These are phyloP conservation scores for Acrobasis consociella DNA, from an alignment of 2,888 invertebrate species.

Conservation along the genomic window DNA sequence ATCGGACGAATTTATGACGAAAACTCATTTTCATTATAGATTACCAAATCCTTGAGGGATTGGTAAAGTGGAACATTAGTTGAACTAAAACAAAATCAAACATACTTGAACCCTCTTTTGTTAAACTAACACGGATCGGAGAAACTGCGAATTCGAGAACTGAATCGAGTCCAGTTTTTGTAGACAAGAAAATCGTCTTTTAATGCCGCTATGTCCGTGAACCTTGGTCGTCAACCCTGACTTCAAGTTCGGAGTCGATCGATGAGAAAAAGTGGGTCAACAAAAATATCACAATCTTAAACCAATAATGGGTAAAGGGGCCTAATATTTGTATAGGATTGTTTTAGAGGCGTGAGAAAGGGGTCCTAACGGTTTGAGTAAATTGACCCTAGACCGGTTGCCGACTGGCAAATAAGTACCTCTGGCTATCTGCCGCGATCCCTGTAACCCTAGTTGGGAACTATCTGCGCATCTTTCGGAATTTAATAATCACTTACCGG, in stretches of 20 bases:
- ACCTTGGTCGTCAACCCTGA: conserved; percentile 14
- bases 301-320: conserved; percentile 18
- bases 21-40: not conserved
- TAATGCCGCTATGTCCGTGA: conserved; percentile 6
- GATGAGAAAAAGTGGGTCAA: conserved; percentile 13
- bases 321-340: conserved; percentile 27
- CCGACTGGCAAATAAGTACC: conserved; percentile 35
- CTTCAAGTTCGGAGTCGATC: conserved; percentile 11
- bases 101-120: not conserved
- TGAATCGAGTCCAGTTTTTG: conserved; percentile 8
- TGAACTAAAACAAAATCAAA: too few relatives aligned
- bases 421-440: conserved; percentile 30
- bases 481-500: conserved; percentile 22
- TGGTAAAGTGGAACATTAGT: too few relatives aligned
- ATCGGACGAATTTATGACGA: not conserved
- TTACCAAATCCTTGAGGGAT: not conserved
- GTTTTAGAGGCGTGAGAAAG: conserved; percentile 44
- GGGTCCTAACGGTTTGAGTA: conserved; percentile 39
- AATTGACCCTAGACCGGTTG: conserved; percentile 43
- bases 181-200: not conserved
- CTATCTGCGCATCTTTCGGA: conserved; percentile 16
- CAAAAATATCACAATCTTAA: conserved; percentile 20
- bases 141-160: not conserved
- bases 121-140: not conserved
- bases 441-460: conserved; percentile 25